Conservation (phyloP, 1,140 invertebrate species). For the Brachystomella parvula region DNA sequence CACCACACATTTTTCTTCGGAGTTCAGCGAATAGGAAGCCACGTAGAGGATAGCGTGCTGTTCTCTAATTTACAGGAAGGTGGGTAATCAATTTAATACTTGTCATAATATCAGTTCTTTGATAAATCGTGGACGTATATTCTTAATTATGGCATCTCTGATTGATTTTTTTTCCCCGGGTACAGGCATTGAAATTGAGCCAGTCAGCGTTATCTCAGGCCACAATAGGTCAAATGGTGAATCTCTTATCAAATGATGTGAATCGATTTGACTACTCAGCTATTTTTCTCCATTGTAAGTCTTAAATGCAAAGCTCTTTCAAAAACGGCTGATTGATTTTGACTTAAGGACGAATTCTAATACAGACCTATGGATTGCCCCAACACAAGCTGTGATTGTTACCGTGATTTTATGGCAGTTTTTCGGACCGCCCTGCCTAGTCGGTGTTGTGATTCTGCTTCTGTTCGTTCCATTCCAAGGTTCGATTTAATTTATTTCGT, state of each 20-base stretch:
- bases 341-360: not conserved
- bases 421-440: slow-evolving; percentile 46
- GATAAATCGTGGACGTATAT: slow-evolving; percentile 19
- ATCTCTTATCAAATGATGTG: slow-evolving; percentile 46
- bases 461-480: slow-evolving; percentile 50
- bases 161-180: not conserved
- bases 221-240: slow-evolving; percentile 49
- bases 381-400: slow-evolving; percentile 45
- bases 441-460: slow-evolving; percentile 47
- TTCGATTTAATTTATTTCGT: not conserved
- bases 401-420: slow-evolving; percentile 46
- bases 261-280: slow-evolving; percentile 48
- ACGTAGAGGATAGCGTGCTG: slow-evolving; percentile 50
- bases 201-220: slow-evolving; percentile 45
- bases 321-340: slow-evolving; percentile 2
- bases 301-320: not conserved
- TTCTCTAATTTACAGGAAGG: slow-evolving; percentile 52
- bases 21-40: slow-evolving; percentile 47
- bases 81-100: slow-evolving; percentile 32
- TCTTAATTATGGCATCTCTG: not conserved
- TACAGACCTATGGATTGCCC: slow-evolving; percentile 46
- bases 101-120: slow-evolving; percentile 29
- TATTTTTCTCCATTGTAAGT: slow-evolving; percentile 44
- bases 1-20: slow-evolving; percentile 54
- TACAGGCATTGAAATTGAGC: slow-evolving; percentile 48